A percentile compares a stretch with the other conserved stretches of the same genome.
These are phyloP conservation scores for Chrysolina oricalcia DNA, from an alignment of 2,888 invertebrate genomes.

Conservation along the genomic window DNA sequence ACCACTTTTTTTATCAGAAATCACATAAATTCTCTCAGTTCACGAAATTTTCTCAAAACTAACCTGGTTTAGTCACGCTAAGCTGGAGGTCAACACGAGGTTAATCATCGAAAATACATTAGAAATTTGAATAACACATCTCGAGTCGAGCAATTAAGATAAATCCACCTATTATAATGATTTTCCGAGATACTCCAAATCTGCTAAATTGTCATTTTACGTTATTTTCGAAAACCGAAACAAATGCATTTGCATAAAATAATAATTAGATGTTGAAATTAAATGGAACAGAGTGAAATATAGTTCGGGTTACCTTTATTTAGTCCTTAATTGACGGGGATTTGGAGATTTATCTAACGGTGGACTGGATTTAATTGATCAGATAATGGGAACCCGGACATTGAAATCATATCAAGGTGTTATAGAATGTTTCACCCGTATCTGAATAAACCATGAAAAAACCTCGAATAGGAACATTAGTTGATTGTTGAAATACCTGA, in stretches of 20 bases:
- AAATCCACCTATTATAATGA: constrained; percentile 16
- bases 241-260: constrained; percentile 27
- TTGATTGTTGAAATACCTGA: not conserved
- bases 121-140: constrained; percentile 24
- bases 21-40: constrained; percentile 17
- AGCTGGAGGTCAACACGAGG: constrained; percentile 15
- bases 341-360: constrained; percentile 7
- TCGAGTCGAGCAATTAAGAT: constrained; percentile 27
- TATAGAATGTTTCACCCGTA: not conserved
- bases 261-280: constrained; percentile 25
- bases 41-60: constrained; percentile 8
- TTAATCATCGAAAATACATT: constrained; percentile 21
- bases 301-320: not conserved
- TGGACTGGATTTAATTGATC: constrained; percentile 4
- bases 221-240: constrained; percentile 6
- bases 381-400: constrained; percentile 6
- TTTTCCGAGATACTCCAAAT: constrained; percentile 13
- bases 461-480: not conserved
- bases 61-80: constrained; percentile 21
- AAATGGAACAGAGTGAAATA: constrained; percentile 8
- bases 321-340: constrained; percentile 24
- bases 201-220: constrained; percentile 14
- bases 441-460: not conserved
- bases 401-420: constrained; percentile 14
- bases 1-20: constrained; percentile 20